Evolutionary conservation across 2,888 invertebrate species (phyloP), one percentile per base, ranked within the genome.

Genomic region (Nomada hirtipes): DNA sequence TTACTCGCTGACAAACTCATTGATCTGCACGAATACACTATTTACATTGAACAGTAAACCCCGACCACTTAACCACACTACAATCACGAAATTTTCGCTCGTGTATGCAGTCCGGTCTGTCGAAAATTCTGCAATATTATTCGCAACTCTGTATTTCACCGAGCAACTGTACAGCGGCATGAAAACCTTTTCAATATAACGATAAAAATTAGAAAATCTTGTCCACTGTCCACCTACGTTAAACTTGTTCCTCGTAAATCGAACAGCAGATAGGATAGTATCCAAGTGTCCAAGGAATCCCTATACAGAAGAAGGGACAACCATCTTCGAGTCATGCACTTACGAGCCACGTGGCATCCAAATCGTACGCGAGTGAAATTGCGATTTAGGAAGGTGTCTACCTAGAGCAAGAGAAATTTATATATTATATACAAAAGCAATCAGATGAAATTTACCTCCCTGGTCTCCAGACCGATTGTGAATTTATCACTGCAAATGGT

Each of bases 341-440:
- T 70, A 69, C 4, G 67, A 61, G 59, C 47, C 42, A 60, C 67
- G 59, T n/a, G 60, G 52, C 36, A 47, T 29, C 60, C 64, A 23
- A 9, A 72, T 77, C 67, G 61, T 68, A 63, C 64, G 60, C 29
- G 61, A 72, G 50, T 18, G 44, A 59, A 72, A 67, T 60, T 53
- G 47, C 67, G 72, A 79, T 76, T 69, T 57, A 55, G 50, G 47
- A 7, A 10, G 18, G 29, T n/a, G 53, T 26, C 57, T 61, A 69
- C 50, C 60, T 26, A 50, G 15, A 23, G 47, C 60, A 53, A 71
- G 50, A 44, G 53, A 82, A 75, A 85, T 85, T 85, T 82, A 78
- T 74, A 77, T 23, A 13, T 85, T 85, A 84, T 74, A 77, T 18
- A 10, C 53, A 36, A 47, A 18, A 15, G 23, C 18, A 20, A 23